Conservation (phyloP, 2,888 invertebrate species). For the Aphidius colemani region DNA sequence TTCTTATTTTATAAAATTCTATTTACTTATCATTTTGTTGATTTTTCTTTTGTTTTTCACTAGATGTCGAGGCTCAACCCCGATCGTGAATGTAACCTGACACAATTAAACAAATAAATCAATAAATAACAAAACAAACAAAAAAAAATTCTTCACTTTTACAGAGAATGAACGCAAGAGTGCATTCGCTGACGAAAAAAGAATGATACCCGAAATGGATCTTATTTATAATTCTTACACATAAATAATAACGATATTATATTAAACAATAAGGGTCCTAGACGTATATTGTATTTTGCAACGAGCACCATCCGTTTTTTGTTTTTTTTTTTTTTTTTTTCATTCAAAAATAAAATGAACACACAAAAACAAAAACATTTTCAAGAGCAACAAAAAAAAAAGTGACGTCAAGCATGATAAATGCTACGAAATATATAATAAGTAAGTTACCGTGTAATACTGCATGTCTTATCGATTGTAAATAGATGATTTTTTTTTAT, state of each 20-base stretch:
- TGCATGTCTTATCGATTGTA: slow-evolving; percentile 57
- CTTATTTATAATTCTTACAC: slow-evolving; percentile 51
- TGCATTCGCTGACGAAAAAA: slow-evolving; percentile 51
- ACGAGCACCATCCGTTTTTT: slow-evolving; percentile 48
- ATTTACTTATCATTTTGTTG: slow-evolving; percentile 42
- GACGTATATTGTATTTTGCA: slow-evolving; percentile 45
- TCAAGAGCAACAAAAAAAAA: slow-evolving; percentile 18
- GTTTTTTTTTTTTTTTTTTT: slow-evolving; percentile 24
- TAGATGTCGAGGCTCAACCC: slow-evolving; percentile 49
- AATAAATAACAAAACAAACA: slow-evolving; percentile 23
- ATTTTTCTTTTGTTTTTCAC: slow-evolving; percentile 46
- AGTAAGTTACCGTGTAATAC: slow-evolving; percentile 40
- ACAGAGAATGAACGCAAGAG: slow-evolving; percentile 55
- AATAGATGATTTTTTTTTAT: slow-evolving; percentile 58
- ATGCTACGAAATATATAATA: slow-evolving; percentile 36
- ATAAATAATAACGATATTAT: slow-evolving; percentile 40
- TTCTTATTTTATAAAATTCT: slow-evolving; percentile 25
- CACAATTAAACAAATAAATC: slow-evolving; percentile 28
- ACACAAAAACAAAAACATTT: slow-evolving; percentile 13
- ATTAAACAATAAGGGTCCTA: slow-evolving; percentile 44
- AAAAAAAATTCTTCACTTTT: slow-evolving; percentile 50
- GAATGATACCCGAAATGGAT: slow-evolving; percentile 48
- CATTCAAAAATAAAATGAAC: no score
- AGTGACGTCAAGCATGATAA: slow-evolving; percentile 35
- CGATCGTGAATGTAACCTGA: slow-evolving; percentile 50